phyloP scores from a whole-genome alignment of 2,888 invertebrate genomes.

The Cerastoderma edule region DNA sequence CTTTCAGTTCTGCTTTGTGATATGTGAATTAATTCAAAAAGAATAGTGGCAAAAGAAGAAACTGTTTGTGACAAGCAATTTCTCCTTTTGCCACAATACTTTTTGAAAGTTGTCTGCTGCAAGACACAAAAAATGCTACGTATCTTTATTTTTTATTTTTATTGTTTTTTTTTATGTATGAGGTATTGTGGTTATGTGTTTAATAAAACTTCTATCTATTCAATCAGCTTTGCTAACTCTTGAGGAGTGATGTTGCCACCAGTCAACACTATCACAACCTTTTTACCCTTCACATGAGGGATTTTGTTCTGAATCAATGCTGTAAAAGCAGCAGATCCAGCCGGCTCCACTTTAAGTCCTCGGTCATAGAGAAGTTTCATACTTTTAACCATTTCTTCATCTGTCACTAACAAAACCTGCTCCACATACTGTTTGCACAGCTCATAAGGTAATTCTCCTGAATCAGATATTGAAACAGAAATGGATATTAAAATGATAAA shows the following conservation, averaged over 20 bases:
- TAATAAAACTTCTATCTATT: background rate
- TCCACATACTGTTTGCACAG: slow-evolving; percentile 77
- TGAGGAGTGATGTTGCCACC: slow-evolving; percentile 79
- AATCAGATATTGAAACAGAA: background rate
- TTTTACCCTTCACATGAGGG: slow-evolving; percentile 75
- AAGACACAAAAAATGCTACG: background rate
- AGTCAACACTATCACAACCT: slow-evolving; percentile 79
- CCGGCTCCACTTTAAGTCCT: slow-evolving; percentile 81
- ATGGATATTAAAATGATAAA: too few species aligned
- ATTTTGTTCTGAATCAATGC: slow-evolving; percentile 76
- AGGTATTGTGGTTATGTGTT: too few species aligned
- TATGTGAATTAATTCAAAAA: too few species aligned
- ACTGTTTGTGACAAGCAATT: background rate
- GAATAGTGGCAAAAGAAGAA: slow-evolving; percentile 8
- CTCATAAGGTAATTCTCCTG: slow-evolving; percentile 75
- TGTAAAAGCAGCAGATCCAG: slow-evolving; percentile 73
- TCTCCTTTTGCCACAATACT: slow-evolving; percentile 6
- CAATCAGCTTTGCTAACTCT: slow-evolving; percentile 62
- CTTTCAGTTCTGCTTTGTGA: too few species aligned
- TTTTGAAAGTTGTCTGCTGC: background rate
- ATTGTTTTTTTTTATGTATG: too few species aligned
- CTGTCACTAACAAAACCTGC: slow-evolving; percentile 80
- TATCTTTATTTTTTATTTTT: too few species aligned
- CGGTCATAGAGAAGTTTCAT: slow-evolving; percentile 72
- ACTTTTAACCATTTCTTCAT: slow-evolving; percentile 76